These are phyloP conservation scores for Subacronicta megacephala DNA, from an alignment of 2,888 invertebrate species.

Conservation along the genomic window DNA sequence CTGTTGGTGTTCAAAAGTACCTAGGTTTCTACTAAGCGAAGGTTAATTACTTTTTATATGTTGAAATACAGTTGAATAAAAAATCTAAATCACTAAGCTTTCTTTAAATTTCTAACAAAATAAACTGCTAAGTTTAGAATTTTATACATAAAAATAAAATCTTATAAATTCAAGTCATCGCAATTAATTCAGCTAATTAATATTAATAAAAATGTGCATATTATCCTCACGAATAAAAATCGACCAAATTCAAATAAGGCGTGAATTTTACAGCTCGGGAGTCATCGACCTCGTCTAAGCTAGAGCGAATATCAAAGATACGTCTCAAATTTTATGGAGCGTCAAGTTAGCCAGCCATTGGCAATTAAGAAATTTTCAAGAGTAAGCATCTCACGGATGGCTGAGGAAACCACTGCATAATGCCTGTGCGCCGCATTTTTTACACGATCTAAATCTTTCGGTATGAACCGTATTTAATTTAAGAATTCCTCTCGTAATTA, in stretches of 20 bases:
- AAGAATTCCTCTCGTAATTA: constrained; percentile 50
- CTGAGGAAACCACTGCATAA: constrained; percentile 58
- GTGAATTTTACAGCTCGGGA: constrained; percentile 45
- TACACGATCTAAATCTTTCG: constrained; percentile 57
- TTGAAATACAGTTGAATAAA: too few relatives aligned
- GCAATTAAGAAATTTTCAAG: constrained; percentile 83
- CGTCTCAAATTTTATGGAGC: constrained; percentile 85
- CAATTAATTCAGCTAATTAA: constrained; percentile 36
- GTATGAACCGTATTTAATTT: constrained; percentile 54
- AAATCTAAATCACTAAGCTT: too few relatives aligned
- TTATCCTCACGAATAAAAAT: constrained; percentile 27
- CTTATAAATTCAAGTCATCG: constrained; percentile 20
- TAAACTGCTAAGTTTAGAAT: background rate
- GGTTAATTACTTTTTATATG: too few relatives aligned
- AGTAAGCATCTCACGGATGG: constrained; percentile 76
- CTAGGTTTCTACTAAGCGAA: background rate
- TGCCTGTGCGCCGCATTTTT: constrained; percentile 63
- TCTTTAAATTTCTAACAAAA: too few relatives aligned
- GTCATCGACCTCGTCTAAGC: constrained; percentile 76
- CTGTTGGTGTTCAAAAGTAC: constrained; percentile 12
- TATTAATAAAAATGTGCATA: constrained; percentile 26
- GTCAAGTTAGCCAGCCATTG: constrained; percentile 72
- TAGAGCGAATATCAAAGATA: constrained; percentile 76
- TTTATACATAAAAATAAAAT: constrained; percentile 5
- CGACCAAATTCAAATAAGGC: constrained; percentile 52